Evolutionary conservation across 2,888 invertebrate genomes (phyloP).

Genomic region (Elmis aenea): DNA sequence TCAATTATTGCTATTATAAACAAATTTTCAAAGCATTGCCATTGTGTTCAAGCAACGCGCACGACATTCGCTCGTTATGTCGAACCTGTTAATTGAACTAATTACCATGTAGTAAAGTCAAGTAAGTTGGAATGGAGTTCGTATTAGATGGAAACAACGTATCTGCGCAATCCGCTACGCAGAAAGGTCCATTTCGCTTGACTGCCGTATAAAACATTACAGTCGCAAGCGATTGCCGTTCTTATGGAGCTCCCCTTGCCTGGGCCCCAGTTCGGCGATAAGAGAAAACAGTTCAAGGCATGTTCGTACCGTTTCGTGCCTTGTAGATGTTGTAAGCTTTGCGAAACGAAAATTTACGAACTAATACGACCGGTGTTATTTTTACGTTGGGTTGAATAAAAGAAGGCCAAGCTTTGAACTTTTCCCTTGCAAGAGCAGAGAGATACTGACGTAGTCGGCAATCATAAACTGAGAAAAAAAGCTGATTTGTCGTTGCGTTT

Average conservation of each 20-base stretch:
- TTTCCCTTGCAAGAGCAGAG: slow-evolving; percentile 40
- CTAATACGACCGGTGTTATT: slow-evolving; percentile 15
- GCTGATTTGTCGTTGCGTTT: slow-evolving; percentile 27
- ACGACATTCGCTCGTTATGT: no score
- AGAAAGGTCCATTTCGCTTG: slow-evolving; percentile 32
- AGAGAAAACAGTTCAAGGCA: slow-evolving; percentile 34
- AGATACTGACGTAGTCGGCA: slow-evolving; percentile 36
- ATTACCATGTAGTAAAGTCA: no score
- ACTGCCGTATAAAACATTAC: slow-evolving; percentile 21
- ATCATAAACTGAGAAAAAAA: slow-evolving; percentile 28
- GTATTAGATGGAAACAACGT: slow-evolving; percentile 34
- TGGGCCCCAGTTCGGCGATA: slow-evolving; percentile 42
- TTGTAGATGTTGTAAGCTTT: slow-evolving; percentile 4
- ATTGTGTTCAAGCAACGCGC: no score
- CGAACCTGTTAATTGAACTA: no score
- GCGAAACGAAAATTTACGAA: slow-evolving; percentile 18
- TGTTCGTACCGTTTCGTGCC: slow-evolving; percentile 28
- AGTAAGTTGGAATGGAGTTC: slow-evolving; percentile 40
- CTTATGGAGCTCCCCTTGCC: slow-evolving; percentile 37
- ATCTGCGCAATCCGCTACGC: slow-evolving; percentile 35
- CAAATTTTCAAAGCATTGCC: no score
- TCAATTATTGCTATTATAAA: no score
- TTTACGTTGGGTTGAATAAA: slow-evolving; percentile 29
- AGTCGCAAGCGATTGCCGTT: slow-evolving; percentile 27
- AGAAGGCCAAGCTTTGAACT: slow-evolving; percentile 46